Conservation (phyloP, 2,797 vertebrate genomes). For the Propithecus perrieri region DNA sequence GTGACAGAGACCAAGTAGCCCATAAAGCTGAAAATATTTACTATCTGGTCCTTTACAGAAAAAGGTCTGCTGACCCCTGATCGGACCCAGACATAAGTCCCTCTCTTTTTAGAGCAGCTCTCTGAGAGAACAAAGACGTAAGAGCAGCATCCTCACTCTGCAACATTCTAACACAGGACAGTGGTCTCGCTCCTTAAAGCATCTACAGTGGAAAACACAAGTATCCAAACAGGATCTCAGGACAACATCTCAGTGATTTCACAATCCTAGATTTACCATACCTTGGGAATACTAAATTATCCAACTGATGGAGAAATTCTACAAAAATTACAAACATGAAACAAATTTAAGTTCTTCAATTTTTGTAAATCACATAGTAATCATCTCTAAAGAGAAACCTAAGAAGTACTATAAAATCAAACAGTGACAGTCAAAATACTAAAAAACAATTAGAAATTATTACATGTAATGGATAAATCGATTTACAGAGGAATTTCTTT, state of each 20-base stretch:
- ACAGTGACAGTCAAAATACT: neutral
- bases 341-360: neutral
- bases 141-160: neutral
- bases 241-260: neutral
- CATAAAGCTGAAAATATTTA: neutral
- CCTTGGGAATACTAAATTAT: neutral
- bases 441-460: neutral
- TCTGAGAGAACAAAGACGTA: neutral
- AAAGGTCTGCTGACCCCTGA: neutral
- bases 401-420: neutral
- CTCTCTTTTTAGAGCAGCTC: neutral
- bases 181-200: neutral
- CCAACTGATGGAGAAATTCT: neutral
- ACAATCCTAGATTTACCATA: neutral
- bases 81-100: neutral
- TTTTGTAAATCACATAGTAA: neutral
- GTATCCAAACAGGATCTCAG: neutral
- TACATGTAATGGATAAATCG: accelerated
- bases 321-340: neutral
- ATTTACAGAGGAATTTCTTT: neutral
- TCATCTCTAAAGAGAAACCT: neutral
- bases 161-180: neutral
- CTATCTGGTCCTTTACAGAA: neutral
- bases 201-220: neutral
- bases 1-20: neutral